A percentile compares a stretch with the other conserved stretches of the same genome.
phyloP scores from a whole-genome alignment of 2,888 invertebrate genomes.

The Quadroppia sp. region DNA sequence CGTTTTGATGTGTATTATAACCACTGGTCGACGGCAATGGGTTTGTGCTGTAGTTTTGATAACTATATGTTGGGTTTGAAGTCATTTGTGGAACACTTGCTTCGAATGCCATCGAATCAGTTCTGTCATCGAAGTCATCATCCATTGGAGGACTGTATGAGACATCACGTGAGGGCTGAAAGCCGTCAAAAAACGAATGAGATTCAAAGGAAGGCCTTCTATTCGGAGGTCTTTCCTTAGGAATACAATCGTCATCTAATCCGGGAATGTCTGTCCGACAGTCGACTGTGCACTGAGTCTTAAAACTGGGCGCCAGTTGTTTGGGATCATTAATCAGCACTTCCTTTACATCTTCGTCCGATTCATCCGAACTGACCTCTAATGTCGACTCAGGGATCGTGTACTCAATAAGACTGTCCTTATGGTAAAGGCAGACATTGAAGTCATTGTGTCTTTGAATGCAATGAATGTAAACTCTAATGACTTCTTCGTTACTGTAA shows the following conservation, averaged over 20 bases:
- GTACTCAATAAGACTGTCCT: no score
- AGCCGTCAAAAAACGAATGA: not conserved
- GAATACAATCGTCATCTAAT: not conserved
- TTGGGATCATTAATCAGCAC: not conserved
- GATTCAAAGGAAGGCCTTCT: not conserved
- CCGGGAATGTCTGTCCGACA: not conserved
- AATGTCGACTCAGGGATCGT: no score
- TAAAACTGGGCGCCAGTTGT: not conserved
- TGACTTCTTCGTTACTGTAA: not conserved
- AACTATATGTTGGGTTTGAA: not conserved
- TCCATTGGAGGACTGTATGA: not conserved
- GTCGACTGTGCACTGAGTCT: not conserved
- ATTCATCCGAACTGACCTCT: no score
- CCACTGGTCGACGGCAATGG: not conserved
- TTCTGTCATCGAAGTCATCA: not conserved
- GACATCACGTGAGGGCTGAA: not conserved
- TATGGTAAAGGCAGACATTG: not conserved
- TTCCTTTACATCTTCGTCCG: not conserved
- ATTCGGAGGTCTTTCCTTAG: no score
- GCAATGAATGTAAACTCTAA: constrained; percentile 4
- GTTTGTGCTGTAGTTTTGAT: not conserved
- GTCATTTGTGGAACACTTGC: no score
- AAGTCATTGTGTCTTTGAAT: not conserved
- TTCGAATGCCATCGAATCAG: no score
- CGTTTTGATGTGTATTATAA: not conserved